Conservation (phyloP, 2,888 invertebrate genomes). For the Blera fallax region DNA sequence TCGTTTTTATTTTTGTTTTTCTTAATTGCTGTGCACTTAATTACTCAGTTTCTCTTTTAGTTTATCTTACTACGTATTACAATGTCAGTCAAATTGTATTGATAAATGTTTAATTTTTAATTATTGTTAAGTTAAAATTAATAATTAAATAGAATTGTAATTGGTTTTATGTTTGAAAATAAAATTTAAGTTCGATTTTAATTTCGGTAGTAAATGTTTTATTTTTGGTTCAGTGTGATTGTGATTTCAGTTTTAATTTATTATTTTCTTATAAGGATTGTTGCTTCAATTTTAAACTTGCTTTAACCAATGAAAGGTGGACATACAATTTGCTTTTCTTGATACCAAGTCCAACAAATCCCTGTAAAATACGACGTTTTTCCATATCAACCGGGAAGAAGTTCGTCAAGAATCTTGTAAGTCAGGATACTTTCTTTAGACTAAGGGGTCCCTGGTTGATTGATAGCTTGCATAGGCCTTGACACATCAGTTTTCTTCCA, state of each 20-base stretch:
- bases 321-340: no score
- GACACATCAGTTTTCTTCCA: no score
- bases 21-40: constrained; percentile 17
- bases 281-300: no score
- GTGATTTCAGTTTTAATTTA: not conserved
- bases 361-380: no score
- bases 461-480: no score
- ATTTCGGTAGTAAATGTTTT: not conserved
- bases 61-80: not conserved
- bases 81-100: constrained; percentile 2
- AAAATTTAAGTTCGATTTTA: constrained; percentile 53
- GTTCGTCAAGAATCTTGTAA: no score
- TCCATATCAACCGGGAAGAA: no score
- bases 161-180: constrained; percentile 51
- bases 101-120: constrained; percentile 4
- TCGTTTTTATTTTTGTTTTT: no score
- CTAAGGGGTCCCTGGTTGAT: no score
- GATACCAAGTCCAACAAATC: not conserved
- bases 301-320: no score
- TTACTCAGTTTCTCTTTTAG: not conserved
- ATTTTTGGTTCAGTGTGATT: not conserved
- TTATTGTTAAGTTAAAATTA: constrained; percentile 16
- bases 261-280: not conserved
- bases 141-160: constrained; percentile 8
- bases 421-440: no score